Base-by-base conservation (phyloP, 1,140 invertebrate species). In the Leptoteleia sp. region DNA sequence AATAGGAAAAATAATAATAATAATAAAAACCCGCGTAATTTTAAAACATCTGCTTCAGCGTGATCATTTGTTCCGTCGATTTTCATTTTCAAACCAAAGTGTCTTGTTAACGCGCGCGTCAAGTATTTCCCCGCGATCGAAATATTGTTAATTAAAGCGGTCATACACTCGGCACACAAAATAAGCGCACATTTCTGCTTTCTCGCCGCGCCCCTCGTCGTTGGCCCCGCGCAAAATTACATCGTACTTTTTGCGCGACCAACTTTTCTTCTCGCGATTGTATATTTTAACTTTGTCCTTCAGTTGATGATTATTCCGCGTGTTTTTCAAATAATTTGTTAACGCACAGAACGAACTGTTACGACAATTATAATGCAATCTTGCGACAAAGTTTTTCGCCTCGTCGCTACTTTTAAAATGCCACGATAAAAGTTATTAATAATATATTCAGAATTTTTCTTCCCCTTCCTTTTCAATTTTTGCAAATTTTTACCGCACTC, bases 81-180 rank as follows among this genome's bases (percentile, higher is more conserved):
- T 43, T 59, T 57, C 27, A 59, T 43, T 59, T 40, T 31, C 25
- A 37, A 40, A 29, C 9, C 35, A 2, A 42, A 62, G 31, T 22
- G 22, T 64, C 59, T 50, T 64, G 59, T 22, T 40, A 64, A 50
- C 17, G 59, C 35, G 8, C 35, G 13, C 35, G 42, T 64, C 42
- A 50, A 64, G 19, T 11, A 47, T 61, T 35, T 17, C 8, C 6
- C 31, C 1, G 3, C 59, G 45, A 50, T 64, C 45, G 35, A n/a
- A n/a, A n/a, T n/a, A 64, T 42, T 50, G 45, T 40, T 65, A 65
- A 65, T 65, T 65, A 54, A 54, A 65, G 7, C 61, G 31, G 47
- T 12, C 37, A 35, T 54, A 43, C 33, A 54, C 47, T 65, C 19
- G 47, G 47, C n/a, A 38, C 12, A 8, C 31, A 47, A 48, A 61